Evolutionary conservation across 2,113 vertebrate genomes (phyloP).

Genomic region (Dryoscopus gambensis): DNA sequence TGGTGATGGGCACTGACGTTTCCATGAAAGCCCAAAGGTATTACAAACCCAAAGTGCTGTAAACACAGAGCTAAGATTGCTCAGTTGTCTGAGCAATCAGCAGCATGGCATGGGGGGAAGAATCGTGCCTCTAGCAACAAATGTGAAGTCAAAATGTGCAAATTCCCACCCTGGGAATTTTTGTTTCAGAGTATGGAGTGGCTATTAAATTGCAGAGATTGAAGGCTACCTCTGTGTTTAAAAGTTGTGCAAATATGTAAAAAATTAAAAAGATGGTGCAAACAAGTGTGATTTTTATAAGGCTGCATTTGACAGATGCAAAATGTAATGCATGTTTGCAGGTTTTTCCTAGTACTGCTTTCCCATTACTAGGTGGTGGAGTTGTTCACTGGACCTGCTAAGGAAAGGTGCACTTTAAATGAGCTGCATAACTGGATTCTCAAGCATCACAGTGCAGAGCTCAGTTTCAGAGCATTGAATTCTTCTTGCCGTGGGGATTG

Average conservation of each 20-base stretch:
- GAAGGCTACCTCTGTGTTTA: not conserved
- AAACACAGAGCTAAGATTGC: not conserved
- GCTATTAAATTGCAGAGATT: not conserved
- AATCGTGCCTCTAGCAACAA: not conserved
- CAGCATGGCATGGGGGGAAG: rapidly evolving
- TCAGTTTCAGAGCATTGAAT: not conserved
- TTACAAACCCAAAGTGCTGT: not conserved
- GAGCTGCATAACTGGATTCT: not conserved
- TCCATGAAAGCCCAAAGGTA: not conserved
- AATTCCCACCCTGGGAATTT: not conserved
- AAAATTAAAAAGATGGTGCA: rapidly evolving
- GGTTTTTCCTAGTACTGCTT: not conserved
- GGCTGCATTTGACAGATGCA: not conserved
- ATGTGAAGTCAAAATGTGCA: not conserved
- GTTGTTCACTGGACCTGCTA: not conserved
- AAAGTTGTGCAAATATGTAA: not conserved
- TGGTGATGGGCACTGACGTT: not conserved
- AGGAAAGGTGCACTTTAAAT: not conserved
- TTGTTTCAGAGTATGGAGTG: not conserved
- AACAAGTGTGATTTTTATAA: not conserved
- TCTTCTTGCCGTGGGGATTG: not conserved
- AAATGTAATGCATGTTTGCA: not conserved
- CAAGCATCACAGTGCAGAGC: not conserved
- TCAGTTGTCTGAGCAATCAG: not conserved
- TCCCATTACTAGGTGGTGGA: not conserved